Conservation (phyloP, 2,797 vertebrate genomes). For the Aulostomus chinensis region DNA sequence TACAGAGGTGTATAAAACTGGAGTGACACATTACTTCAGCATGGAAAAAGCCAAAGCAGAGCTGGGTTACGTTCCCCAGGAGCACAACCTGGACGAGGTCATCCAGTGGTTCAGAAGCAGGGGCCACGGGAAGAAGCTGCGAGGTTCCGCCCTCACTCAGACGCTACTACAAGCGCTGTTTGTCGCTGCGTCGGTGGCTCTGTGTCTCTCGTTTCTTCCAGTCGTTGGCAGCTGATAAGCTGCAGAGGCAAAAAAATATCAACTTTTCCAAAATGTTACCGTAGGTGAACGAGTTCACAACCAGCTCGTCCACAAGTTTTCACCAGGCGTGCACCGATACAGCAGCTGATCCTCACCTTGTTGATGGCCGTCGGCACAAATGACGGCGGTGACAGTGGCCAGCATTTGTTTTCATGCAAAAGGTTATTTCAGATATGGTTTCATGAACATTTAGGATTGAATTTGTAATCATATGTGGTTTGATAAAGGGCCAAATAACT, state of each 20-base stretch:
- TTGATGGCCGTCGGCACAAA: no score
- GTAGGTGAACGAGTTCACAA: no score
- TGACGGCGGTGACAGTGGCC: no score
- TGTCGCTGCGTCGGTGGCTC: slow-evolving; percentile 66
- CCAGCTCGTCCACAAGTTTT: no score
- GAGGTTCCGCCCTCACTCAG: slow-evolving; percentile 16
- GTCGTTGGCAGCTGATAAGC: slow-evolving; percentile 53
- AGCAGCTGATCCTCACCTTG: no score
- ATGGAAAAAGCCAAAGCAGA: slow-evolving; percentile 87
- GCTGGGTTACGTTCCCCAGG: slow-evolving; percentile 85
- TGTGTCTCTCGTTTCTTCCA: slow-evolving; percentile 81
- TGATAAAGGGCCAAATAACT: no score
- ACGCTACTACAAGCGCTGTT: slow-evolving; percentile 72
- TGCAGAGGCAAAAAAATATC: background rate
- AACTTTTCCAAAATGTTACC: background rate
- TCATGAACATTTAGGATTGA: no score
- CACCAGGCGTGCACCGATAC: no score
- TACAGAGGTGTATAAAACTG: slow-evolving; percentile 95
- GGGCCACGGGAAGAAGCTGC: slow-evolving; percentile 79
- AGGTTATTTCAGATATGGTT: no score
- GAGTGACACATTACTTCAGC: slow-evolving; percentile 94
- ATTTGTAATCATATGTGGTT: no score
- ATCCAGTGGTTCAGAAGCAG: slow-evolving; percentile 88
- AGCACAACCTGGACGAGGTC: slow-evolving; percentile 84
- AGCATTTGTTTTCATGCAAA: no score